Conservation (phyloP, 2,797 vertebrate species). For the Macrochelys suwanniensis region DNA sequence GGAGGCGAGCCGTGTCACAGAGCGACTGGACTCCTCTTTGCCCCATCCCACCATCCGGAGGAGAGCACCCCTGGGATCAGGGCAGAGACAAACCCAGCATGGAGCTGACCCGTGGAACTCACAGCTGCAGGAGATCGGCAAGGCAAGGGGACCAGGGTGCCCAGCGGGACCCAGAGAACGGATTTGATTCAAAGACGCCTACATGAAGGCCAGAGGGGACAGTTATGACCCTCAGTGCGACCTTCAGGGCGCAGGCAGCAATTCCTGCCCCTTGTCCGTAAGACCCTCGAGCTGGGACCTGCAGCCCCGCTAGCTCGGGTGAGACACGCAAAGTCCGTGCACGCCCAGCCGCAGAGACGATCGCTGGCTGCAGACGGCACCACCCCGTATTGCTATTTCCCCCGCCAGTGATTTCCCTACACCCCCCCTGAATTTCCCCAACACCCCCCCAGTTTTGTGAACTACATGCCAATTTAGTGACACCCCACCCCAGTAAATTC, state of each 20-base stretch:
- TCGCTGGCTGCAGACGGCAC: neutral
- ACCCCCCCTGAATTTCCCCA: no score
- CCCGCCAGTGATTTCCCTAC: no score
- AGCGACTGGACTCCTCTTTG: neutral
- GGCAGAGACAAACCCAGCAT: neutral
- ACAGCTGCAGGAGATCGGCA: neutral
- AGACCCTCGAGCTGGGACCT: conserved; percentile 26
- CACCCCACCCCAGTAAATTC: no score
- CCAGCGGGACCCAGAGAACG: neutral
- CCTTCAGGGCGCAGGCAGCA: rapidly evolving
- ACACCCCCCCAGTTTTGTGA: no score
- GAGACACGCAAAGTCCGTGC: neutral
- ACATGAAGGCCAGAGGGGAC: rapidly evolving
- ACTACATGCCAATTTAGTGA: no score
- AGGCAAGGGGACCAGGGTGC: neutral
- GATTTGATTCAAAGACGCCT: rapidly evolving
- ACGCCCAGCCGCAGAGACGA: rapidly evolving
- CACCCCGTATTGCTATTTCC: no score
- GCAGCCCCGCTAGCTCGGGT: neutral
- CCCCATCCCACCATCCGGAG: no score
- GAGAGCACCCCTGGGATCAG: neutral
- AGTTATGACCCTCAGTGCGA: neutral
- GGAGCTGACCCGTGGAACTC: neutral
- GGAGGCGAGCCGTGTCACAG: rapidly evolving
- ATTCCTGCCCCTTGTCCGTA: neutral